Conservation (phyloP, 53 echinoderm and acorn worm species). For the Apostichopus leukothele region DNA sequence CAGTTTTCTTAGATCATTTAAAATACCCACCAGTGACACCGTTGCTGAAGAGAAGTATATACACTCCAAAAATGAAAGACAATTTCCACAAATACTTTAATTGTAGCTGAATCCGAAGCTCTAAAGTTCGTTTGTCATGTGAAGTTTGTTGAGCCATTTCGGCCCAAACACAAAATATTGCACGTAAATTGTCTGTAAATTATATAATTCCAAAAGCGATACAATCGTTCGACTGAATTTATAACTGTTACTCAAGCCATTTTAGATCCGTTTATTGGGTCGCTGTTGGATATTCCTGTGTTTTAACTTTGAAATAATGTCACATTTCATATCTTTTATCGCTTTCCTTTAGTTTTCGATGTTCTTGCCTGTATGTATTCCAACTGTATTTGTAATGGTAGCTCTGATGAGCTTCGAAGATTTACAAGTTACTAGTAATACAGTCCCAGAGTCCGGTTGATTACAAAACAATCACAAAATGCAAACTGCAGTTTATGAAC, state of each 20-base stretch:
- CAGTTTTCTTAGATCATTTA: neutral
- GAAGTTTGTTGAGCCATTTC: neutral
- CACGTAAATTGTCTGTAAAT: neutral
- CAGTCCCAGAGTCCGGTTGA: neutral
- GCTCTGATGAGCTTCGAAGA: neutral
- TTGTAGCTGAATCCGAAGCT: slow-evolving; percentile 42
- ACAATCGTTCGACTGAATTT: neutral
- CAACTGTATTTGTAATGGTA: no score
- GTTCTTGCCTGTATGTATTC: no score
- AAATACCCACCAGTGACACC: slow-evolving; percentile 52
- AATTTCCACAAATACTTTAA: neutral
- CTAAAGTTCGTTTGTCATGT: slow-evolving; percentile 7
- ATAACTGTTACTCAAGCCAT: neutral
- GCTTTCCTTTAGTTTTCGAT: no score
- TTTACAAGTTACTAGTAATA: slow-evolving; percentile 1
- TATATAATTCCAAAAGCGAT: neutral
- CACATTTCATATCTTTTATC: no score
- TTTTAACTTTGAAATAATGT: neutral
- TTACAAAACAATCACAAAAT: neutral
- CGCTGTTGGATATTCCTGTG: neutral
- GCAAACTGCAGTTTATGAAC: no score
- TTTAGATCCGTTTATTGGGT: neutral
- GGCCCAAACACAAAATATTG: neutral
- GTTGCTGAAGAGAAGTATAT: neutral
- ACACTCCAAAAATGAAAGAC: neutral